phyloP scores from a whole-genome alignment of 2,797 vertebrate species.

The Gambelia wislizenii region DNA sequence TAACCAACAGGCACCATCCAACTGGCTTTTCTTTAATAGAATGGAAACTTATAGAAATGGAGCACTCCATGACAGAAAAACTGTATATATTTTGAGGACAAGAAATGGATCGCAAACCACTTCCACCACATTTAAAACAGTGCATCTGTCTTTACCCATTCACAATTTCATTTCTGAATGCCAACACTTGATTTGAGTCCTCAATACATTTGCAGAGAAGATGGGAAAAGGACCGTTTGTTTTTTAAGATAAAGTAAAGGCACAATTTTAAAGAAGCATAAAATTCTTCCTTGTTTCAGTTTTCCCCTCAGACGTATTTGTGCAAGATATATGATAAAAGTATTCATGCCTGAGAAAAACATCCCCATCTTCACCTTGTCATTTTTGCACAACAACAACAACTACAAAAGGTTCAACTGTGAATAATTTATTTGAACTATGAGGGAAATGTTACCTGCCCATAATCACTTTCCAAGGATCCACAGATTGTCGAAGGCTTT shows the following conservation, averaged over 20 bases:
- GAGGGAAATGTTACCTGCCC: background rate
- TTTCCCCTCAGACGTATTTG: background rate
- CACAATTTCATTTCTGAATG: background rate
- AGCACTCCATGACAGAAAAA: background rate
- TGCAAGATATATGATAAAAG: background rate
- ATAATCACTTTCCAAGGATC: background rate
- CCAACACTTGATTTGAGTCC: background rate
- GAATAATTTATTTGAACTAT: too few relatives aligned
- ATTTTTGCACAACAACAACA: too few relatives aligned
- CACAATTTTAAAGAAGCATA: background rate
- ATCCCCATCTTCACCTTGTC: too few relatives aligned
- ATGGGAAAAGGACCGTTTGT: background rate
- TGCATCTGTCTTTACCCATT: background rate
- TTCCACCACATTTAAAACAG: background rate
- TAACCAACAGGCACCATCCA: background rate
- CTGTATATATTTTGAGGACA: background rate
- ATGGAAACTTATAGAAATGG: background rate
- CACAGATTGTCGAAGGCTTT: too few relatives aligned
- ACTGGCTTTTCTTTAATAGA: background rate
- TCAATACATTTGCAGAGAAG: background rate
- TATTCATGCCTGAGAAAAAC: background rate
- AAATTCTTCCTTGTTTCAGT: background rate
- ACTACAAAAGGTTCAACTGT: too few relatives aligned
- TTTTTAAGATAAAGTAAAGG: background rate
- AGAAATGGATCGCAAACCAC: background rate